Base-by-base conservation (phyloP, 2,113 vertebrate species). In the Perognathus longimembris region DNA sequence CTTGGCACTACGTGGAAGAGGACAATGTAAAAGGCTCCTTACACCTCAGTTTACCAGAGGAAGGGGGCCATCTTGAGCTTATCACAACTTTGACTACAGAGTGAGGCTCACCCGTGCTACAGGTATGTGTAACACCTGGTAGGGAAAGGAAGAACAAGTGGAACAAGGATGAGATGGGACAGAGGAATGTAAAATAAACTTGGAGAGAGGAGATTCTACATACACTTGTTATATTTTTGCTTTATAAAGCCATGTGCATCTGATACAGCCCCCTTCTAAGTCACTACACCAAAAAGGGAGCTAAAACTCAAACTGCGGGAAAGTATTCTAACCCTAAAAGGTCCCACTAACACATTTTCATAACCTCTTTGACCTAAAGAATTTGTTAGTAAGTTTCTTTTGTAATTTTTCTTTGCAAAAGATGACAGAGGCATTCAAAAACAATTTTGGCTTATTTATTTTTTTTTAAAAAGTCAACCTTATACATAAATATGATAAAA, bases 391-490 rank as follows among this genome's bases (percentile, higher is more conserved):
- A 73, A n/a, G 66, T 90, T 34, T 71, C 66, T 36, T 86, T 85
- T 86, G 85, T 66, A 93, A 87, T 90, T 92, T 97, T 97, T 96
- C 97, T 97, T 96, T 96, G 97, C 95, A 98, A 98, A 98, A 98
- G 98, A 98, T 98, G 98, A 98, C 98, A 98, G 97, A 98, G 98
- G 97, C 98, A 95, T 98, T 98, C 92, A 97, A 94, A 98, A 97
- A 98, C 94, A 97, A 96, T 97, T 98, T 98, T 97, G 97, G 96
- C 97, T 98, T 98, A 98, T 98, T 98, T 98, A 98, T 98, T 98
- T 97, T 54, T n/a, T n/a, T 95, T 97, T 97, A 97, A 98, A 98
- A 98, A 98, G 96, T 98, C 97, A 98, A 98, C 97, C 97, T 98
- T 97, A 97, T 98, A 98, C 98, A 98, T 98, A 98, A 98, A 98